Base-by-base conservation (phyloP, 2,797 vertebrate species). In the Pangasius macronema region DNA sequence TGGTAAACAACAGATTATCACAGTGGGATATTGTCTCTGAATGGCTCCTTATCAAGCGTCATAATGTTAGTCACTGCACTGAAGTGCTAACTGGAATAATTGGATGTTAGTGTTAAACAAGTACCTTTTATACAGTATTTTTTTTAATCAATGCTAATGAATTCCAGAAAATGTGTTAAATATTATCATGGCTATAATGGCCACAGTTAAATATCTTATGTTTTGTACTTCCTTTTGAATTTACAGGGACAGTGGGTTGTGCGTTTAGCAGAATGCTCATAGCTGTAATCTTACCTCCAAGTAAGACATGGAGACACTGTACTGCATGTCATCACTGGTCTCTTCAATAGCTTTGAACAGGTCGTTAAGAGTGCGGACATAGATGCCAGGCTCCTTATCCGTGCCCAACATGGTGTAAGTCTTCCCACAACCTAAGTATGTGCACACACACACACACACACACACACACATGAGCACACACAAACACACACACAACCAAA, bases 331-430 rank as follows among this genome's bases (percentile, higher is more conserved):
- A 8, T 97, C 91, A 42, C 97, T 97, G 89, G 96, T 96, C 89
- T 98, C 97, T 92, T 98, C 95, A 0, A 99, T 98, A 94, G 97
- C 96, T 77, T 84, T 94, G 94, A 99, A 99, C 88, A 99, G 94
- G 91, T 99, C 98, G 0, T 97, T 97, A 86, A 99, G 94, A 0
- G 97, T 97, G 14, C 95, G 95, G 0, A 97, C 95, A 0, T 98
- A 99, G 93, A 99, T 97, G 73, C 98, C 98, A 0, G 97, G 98
- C 90, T 99, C 97, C 0, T 92, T 93, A 91, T 98, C 96, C 0
- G 97, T 98, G 76, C 98, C 98, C 92, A 99, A 89, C 98, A 99
- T 99, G 76, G 98, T 99, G 93, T 99, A 98, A 0, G 98, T 99
- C 92, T 99, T 99, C 89, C 98, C 98, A 79, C 97, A 98, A 87